Percentiles rank a stretch among this genome's conserved stretches.
These are phyloP conservation scores for Pagetopsis macropterus DNA, from an alignment of 2,797 vertebrate genomes.

Conservation along the genomic window DNA sequence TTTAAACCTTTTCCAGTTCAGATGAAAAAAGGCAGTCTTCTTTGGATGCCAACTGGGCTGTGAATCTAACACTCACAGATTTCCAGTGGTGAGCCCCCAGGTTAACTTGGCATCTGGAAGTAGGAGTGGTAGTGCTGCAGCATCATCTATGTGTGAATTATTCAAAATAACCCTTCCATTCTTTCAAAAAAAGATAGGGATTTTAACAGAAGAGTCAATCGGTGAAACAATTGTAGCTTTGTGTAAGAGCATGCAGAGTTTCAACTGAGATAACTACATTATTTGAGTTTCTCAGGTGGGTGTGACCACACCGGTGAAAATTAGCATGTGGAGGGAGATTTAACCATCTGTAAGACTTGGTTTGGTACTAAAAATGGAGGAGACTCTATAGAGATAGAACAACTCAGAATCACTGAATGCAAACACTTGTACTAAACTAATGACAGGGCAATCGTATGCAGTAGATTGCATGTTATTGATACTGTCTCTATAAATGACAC, in stretches of 20 bases:
- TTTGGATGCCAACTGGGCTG: conserved; percentile 6
- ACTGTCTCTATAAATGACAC: conserved; percentile 2
- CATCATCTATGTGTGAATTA: conserved; percentile 8
- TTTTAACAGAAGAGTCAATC: not conserved
- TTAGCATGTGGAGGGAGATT: not conserved
- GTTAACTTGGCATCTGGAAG: not conserved
- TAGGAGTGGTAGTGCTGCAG: not conserved
- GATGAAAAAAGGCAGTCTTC: not conserved
- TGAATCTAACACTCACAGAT: conserved; percentile 10
- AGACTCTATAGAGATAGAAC: not conserved
- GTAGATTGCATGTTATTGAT: not conserved
- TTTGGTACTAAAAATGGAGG: not conserved
- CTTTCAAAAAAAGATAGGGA: not conserved
- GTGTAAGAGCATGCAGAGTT: not conserved
- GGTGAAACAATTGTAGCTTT: conserved; percentile 1
- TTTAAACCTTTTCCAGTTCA: conserved; percentile 9
- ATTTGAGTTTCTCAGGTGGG: not conserved
- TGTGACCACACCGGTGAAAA: not conserved
- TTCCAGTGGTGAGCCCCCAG: not conserved
- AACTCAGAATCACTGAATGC: not conserved
- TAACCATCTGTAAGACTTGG: not conserved
- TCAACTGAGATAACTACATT: not conserved
- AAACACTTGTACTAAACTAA: not conserved
- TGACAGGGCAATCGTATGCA: not conserved
- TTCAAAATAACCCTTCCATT: not conserved